These are phyloP conservation scores for Podilymbus podiceps DNA, from an alignment of 2,113 vertebrate genomes.

Conservation along the genomic window DNA sequence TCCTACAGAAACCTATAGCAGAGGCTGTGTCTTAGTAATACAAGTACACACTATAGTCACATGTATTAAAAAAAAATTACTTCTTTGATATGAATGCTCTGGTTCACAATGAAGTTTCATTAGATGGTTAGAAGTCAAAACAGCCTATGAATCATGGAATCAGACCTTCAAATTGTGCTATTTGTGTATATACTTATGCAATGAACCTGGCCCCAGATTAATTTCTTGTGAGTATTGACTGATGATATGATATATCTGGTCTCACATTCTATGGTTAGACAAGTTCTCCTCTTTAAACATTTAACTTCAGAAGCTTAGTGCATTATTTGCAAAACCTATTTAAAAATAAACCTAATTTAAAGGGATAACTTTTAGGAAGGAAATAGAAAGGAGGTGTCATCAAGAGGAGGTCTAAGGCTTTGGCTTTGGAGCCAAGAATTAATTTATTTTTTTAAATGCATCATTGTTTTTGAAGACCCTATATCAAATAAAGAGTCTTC, in stretches of 20 bases:
- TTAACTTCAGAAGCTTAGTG: neutral
- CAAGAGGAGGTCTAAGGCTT: neutral
- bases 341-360: neutral
- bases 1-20: neutral
- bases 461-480: slow-evolving; percentile 34
- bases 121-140: neutral
- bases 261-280: neutral
- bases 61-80: neutral
- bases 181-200: neutral
- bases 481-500: slow-evolving; percentile 43
- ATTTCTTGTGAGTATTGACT: neutral
- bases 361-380: neutral
- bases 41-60: neutral
- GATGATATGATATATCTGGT: slow-evolving; percentile 30
- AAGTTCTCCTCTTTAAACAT: slow-evolving; percentile 19
- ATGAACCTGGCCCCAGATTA: neutral
- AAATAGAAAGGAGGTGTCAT: neutral
- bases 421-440: neutral
- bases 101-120: neutral
- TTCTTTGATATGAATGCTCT: neutral
- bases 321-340: slow-evolving; percentile 14
- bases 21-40: neutral
- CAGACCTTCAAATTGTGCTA: neutral
- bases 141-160: neutral
- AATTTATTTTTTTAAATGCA: slow-evolving; percentile 9